Base-by-base conservation (phyloP, 2,797 vertebrate genomes). In the Huso huso region DNA sequence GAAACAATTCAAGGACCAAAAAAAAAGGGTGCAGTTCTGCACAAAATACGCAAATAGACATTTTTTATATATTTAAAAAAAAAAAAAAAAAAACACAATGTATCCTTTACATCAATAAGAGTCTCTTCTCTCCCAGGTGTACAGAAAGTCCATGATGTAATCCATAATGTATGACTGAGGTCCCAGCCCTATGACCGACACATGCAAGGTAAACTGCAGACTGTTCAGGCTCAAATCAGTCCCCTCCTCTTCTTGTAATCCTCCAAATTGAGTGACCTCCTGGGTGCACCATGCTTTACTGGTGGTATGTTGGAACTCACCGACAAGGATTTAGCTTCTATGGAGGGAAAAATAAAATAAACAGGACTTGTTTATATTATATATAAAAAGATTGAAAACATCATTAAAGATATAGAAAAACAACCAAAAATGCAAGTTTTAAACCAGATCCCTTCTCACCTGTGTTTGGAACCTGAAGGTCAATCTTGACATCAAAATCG, bases 221-320 rank as follows among this genome's bases (percentile, higher is more conserved):
- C 72, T 81, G 81, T 48, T 68, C 74, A 76, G 2, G 77, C 74
- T 97, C 89, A 99, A 83, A 99, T 99, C 78, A 99, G 93, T 58
- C 97, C 97, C 84, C 97, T 90, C 80, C 97, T 93, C 84, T 99
- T 99, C 87, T 99, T 99, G 85, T 99, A 99, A 90, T 99, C 97
- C 79, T 99, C 97, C 85, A 99, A 88, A 79, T 99, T 98, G 76
- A 99, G 84, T 63, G 97, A 99, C 77, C 97, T 86, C 66, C 95
- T 91, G 10, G 97, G 97, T 51, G 95, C 96, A 37, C 97, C 96
- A 62, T 99, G 96, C 84, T 99, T 99, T 82, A 96, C 94, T 8
- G 95, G 93, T 58, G 97, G 91, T 15, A 95, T 90, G 63, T 97
- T 99, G 69, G 96, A 96, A 75, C 94, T 97, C 79, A 98, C 96